Conservation (phyloP, 2,888 invertebrate genomes). For the Cyclophora punctaria region DNA sequence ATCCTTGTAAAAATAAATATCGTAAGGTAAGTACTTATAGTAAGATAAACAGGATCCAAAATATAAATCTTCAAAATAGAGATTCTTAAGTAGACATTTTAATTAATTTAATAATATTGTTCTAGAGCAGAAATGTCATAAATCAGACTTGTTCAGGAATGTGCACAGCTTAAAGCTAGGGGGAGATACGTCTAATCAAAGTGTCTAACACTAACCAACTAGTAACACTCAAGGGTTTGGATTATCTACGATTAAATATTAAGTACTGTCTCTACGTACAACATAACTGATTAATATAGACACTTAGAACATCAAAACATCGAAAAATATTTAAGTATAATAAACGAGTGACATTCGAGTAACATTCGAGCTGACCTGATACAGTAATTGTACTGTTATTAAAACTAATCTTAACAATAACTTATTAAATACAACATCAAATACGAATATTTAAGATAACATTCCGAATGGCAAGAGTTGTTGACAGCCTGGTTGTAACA, state of each 20-base stretch:
- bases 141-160: constrained; percentile 70
- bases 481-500: constrained; percentile 40
- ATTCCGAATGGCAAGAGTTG: constrained; percentile 36
- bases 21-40: constrained; percentile 46
- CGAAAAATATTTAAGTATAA: constrained; percentile 33
- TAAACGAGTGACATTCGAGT: constrained; percentile 66
- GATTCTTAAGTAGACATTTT: constrained; percentile 52
- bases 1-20: constrained; percentile 50
- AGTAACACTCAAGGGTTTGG: constrained; percentile 37
- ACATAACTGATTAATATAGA: constrained; percentile 35
- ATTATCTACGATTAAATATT: constrained; percentile 38
- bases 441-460: constrained; percentile 23
- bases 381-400: constrained; percentile 60
- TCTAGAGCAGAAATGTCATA: constrained; percentile 67
- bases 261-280: constrained; percentile 29
- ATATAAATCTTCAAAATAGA: constrained; percentile 70
- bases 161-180: constrained; percentile 67
- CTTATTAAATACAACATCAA: constrained; percentile 30
- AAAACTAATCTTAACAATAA: constrained; percentile 40
- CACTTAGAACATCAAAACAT: constrained; percentile 51
- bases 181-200: constrained; percentile 27
- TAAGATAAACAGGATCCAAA: constrained; percentile 67
- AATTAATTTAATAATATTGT: constrained; percentile 44
- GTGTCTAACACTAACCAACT: constrained; percentile 50
- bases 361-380: constrained; percentile 72